phyloP scores from a whole-genome alignment of 2,888 invertebrate species.

The Rhamnusium bicolor region DNA sequence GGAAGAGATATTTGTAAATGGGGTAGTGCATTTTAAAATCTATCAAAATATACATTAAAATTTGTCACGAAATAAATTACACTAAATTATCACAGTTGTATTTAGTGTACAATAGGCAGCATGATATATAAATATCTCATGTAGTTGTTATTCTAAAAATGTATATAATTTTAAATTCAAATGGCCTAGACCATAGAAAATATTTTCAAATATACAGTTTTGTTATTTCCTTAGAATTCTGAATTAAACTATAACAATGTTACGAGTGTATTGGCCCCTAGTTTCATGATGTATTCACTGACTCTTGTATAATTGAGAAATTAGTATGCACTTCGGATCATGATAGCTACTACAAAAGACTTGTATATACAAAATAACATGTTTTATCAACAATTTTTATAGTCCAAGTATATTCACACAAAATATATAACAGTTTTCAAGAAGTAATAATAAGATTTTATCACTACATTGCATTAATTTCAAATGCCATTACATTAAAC shows the following conservation, averaged over 20 bases:
- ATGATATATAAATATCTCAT: not conserved
- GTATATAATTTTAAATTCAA: constrained; percentile 26
- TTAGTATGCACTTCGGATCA: constrained; percentile 11
- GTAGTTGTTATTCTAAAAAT: constrained; percentile 9
- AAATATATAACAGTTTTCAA: constrained; percentile 1
- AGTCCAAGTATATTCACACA: not conserved
- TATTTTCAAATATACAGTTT: constrained; percentile 28
- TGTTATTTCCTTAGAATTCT: constrained; percentile 24
- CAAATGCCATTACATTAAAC: not conserved
- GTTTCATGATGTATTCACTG: not conserved
- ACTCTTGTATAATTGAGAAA: constrained; percentile 1
- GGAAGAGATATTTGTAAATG: no score
- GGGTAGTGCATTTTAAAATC: no score
- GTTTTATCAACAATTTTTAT: constrained; percentile 20
- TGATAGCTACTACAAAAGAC: not conserved
- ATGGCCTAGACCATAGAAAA: constrained; percentile 17
- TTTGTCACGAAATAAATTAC: no score
- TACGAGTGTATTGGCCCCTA: constrained; percentile 15
- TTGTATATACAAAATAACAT: not conserved
- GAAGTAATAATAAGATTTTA: constrained; percentile 6
- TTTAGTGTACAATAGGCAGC: no score
- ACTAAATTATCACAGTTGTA: no score
- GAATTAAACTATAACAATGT: constrained; percentile 21
- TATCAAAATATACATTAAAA: no score
- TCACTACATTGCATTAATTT: constrained; percentile 2